Conservation (phyloP, 2,888 invertebrate genomes). For the Chloroclysta siterata region DNA sequence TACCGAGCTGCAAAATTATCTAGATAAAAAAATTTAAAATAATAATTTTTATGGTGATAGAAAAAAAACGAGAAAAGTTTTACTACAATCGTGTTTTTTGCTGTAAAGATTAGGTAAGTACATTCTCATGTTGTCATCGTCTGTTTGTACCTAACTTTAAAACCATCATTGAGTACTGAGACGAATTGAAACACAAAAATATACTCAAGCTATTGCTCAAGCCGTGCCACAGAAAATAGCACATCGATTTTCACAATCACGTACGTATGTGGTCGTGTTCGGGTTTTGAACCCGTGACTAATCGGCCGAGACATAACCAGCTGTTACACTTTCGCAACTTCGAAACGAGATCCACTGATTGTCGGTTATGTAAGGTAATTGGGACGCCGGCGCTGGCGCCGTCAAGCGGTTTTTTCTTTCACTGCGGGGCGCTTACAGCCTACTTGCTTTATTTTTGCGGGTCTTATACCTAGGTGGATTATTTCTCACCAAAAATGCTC, state of each 20-base stretch:
- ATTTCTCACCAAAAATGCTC: too few relatives aligned
- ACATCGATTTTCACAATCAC: constrained; percentile 40
- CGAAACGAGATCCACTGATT: constrained; percentile 27
- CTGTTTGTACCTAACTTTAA: not conserved
- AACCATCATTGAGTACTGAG: not conserved
- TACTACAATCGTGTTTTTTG: too few relatives aligned
- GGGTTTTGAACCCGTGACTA: constrained; percentile 54
- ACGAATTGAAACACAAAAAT: not conserved
- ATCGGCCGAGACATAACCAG: constrained; percentile 56
- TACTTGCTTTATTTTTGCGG: not conserved
- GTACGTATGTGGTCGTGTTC: constrained; percentile 35
- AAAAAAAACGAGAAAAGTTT: too few relatives aligned
- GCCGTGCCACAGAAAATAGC: constrained; percentile 21
- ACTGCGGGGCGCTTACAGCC: not conserved
- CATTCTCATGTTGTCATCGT: too few relatives aligned
- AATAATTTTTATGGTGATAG: too few relatives aligned
- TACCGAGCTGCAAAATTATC: too few relatives aligned
- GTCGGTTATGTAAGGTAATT: constrained; percentile 28
- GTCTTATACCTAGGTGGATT: not conserved
- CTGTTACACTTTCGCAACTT: constrained; percentile 35
- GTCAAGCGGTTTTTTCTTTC: constrained; percentile 18
- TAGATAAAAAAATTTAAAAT: too few relatives aligned
- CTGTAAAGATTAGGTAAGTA: too few relatives aligned
- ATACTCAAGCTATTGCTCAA: constrained; percentile 8
- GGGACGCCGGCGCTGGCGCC: constrained; percentile 4